Evolutionary conservation across 2,797 vertebrate genomes (phyloP).

Genomic region (Crossoptilon crossoptilon): DNA sequence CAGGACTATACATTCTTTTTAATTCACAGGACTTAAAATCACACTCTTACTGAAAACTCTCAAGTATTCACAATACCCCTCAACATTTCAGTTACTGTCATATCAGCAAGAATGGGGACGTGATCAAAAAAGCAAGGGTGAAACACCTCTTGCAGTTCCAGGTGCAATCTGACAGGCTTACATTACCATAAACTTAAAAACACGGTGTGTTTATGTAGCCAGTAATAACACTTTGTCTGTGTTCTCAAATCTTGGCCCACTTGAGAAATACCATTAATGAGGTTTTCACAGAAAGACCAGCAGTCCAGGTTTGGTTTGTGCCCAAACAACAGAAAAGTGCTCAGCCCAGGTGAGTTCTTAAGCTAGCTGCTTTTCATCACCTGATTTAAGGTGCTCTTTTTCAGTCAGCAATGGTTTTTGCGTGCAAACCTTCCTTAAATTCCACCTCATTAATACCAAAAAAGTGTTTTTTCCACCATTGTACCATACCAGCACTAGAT

Average conservation of each 20-base stretch:
- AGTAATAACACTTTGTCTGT: not conserved
- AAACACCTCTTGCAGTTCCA: not conserved
- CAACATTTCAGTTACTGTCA: accelerated
- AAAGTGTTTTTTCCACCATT: not conserved
- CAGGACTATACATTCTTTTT: not conserved
- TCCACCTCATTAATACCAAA: not conserved
- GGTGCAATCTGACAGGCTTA: not conserved
- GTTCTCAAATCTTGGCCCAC: not conserved
- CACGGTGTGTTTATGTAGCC: not conserved
- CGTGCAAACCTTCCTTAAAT: not conserved
- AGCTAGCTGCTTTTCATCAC: not conserved
- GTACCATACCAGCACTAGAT: not conserved
- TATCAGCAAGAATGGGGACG: not conserved
- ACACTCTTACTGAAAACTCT: not conserved
- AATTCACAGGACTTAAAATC: not conserved
- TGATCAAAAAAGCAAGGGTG: not conserved
- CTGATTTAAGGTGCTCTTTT: not conserved
- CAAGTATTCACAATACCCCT: not conserved
- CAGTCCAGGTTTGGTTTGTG: not conserved
- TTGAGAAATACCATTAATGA: not conserved
- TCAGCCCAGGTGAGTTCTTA: not conserved
- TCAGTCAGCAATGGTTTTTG: not conserved
- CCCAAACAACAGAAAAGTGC: not conserved
- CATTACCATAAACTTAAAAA: not conserved
- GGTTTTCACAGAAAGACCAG: not conserved